phyloP scores from a whole-genome alignment of 2,113 vertebrate species.

The Peromyscus leucopus region DNA sequence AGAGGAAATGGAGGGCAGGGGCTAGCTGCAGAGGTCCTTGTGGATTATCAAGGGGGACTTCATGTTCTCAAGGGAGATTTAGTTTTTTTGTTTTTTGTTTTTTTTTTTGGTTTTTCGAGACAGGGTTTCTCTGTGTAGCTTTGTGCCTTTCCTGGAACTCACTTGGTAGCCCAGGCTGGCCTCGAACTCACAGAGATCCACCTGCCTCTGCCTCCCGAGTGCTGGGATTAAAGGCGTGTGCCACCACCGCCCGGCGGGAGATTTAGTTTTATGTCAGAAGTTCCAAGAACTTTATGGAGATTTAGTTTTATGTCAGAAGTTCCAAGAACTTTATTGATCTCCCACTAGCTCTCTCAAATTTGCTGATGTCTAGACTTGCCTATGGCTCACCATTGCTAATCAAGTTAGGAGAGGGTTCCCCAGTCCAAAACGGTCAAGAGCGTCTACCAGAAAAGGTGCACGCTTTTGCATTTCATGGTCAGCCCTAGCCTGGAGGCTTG shows the following conservation, averaged over 20 bases:
- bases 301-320: conserved; percentile 36
- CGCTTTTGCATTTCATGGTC: background rate
- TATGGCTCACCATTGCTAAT: background rate
- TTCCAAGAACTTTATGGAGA: no score
- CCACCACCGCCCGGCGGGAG: no score
- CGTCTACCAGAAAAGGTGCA: background rate
- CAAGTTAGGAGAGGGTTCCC: background rate
- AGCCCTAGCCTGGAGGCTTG: background rate
- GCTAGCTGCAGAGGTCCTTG: background rate
- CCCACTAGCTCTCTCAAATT: background rate
- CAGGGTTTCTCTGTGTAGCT: no score
- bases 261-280: no score
- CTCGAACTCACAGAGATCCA: no score
- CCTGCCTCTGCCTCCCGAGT: no score
- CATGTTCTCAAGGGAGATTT: background rate
- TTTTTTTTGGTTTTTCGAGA: no score
- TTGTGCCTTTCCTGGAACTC: no score
- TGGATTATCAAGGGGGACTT: background rate
- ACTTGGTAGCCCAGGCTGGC: no score
- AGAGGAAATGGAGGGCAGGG: background rate
- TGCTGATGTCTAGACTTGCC: background rate
- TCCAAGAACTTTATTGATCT: background rate
- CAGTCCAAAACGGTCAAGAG: background rate
- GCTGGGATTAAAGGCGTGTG: no score
- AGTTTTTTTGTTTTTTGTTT: no score